Percentiles rank a stretch among this genome's conserved stretches.
phyloP scores from a whole-genome alignment of 2,888 invertebrate genomes.

The Tanytarsus gracilentus region DNA sequence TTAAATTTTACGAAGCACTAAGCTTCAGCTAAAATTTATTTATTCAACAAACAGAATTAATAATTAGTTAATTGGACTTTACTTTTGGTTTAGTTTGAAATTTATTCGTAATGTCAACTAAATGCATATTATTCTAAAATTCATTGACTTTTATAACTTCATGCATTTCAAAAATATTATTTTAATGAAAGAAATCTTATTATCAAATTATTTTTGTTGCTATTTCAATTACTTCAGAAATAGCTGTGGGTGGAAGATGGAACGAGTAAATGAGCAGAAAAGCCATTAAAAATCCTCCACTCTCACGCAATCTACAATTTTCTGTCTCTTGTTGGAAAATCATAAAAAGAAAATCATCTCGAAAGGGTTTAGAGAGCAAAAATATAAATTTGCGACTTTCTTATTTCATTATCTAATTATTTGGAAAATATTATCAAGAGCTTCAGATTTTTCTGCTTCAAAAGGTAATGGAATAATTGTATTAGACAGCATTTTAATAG shows the following conservation, averaged over 20 bases:
- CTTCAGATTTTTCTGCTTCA: conserved; percentile 5
- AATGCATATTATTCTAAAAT: no score
- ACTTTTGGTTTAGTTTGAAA: neutral
- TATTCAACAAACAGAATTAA: conserved; percentile 23
- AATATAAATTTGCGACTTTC: conserved; percentile 11
- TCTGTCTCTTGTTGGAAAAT: no score
- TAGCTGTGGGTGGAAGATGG: neutral
- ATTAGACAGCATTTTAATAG: no score
- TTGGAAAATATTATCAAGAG: conserved; percentile 28
- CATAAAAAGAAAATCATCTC: no score
- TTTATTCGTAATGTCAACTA: neutral
- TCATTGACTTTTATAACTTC: no score
- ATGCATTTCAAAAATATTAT: conserved; percentile 19
- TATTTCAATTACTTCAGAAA: conserved; percentile 10
- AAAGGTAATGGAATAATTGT: conserved; percentile 23
- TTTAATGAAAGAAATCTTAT: no score
- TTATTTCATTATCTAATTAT: conserved; percentile 27
- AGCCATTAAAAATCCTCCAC: conserved; percentile 13
- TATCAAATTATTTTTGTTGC: no score
- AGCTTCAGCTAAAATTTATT: conserved; percentile 13
- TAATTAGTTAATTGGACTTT: conserved; percentile 28
- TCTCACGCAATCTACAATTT: no score
- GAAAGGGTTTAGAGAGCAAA: conserved; percentile 26
- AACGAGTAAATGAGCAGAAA: no score
- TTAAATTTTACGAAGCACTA: conserved; percentile 26